phyloP scores from a whole-genome alignment of 2,797 vertebrate genomes.

The Natrix natrix region DNA sequence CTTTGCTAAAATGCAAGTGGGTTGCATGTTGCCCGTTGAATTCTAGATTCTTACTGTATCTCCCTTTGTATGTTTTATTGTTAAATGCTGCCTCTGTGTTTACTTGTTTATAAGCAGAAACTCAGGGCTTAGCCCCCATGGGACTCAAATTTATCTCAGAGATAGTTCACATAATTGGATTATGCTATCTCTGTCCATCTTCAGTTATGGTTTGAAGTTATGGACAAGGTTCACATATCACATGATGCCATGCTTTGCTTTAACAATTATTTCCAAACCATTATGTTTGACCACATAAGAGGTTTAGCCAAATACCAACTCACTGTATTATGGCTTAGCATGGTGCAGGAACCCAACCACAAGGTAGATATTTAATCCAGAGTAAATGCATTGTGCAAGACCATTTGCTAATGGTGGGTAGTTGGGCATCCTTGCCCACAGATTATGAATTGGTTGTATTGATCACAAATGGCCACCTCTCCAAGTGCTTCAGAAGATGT shows the following conservation, averaged over 20 bases:
- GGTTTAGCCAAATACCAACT: not conserved
- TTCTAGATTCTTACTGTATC: not conserved
- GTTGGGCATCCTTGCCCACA: not conserved
- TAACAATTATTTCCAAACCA: not conserved
- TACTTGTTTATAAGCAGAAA: not conserved
- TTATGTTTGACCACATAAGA: not conserved
- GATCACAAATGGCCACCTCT: not conserved
- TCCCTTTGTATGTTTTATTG: not conserved
- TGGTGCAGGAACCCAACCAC: not conserved
- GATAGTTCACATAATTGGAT: not conserved
- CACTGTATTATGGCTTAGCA: not conserved
- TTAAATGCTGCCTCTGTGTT: not conserved
- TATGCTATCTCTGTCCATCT: not conserved
- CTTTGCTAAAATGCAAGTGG: not conserved
- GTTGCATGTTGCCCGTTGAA: accelerated
- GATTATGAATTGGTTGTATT: not conserved
- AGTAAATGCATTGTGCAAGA: not conserved
- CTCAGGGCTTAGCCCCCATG: not conserved
- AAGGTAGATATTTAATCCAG: not conserved
- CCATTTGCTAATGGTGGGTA: not conserved
- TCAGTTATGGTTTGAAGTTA: not conserved
- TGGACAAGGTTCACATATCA: not conserved
- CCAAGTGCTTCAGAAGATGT: not conserved
- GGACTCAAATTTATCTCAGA: not conserved
- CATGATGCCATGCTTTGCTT: not conserved